A percentile compares a stretch with the other conserved stretches of the same genome.
Evolutionary conservation across 2,888 invertebrate species (phyloP).

Genomic region (Heliconius erato): DNA sequence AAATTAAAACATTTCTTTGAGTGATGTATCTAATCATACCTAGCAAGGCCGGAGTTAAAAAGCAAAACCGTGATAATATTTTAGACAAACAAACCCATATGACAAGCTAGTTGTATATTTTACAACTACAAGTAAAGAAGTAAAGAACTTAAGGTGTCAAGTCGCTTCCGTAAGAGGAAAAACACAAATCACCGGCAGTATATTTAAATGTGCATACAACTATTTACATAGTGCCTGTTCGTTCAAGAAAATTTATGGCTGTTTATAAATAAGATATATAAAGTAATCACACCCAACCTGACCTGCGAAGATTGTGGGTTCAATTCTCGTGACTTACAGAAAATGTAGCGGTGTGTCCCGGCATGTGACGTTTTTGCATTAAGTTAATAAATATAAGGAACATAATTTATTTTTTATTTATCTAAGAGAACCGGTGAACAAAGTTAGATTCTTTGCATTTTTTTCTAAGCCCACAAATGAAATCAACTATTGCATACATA

Average conservation of each 20-base stretch:
- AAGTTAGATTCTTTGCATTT: background rate
- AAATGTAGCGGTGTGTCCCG: too few relatives aligned
- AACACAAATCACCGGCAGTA: conserved; percentile 46
- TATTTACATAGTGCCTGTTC: conserved; percentile 41
- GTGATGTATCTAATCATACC: too few relatives aligned
- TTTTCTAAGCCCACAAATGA: background rate
- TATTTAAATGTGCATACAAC: conserved; percentile 41
- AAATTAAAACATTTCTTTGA: too few relatives aligned
- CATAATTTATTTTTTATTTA: too few relatives aligned
- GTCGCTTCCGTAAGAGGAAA: conserved; percentile 40
- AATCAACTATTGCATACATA: background rate
- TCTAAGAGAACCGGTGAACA: too few relatives aligned
- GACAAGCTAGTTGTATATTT: background rate
- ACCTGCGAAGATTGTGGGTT: too few relatives aligned
- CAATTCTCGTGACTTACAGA: too few relatives aligned
- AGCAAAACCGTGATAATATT: background rate
- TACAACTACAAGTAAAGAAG: conserved; percentile 2
- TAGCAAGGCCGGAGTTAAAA: too few relatives aligned
- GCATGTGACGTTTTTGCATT: too few relatives aligned
- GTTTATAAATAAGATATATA: conserved; percentile 32
- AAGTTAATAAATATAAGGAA: too few relatives aligned
- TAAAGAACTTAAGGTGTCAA: conserved; percentile 46
- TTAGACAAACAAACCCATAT: background rate
- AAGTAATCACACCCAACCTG: conserved; percentile 18
- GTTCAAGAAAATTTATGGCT: conserved; percentile 39